Evolutionary conservation across 2,888 invertebrate species (phyloP).

Genomic region (Phymatocera aterrima): DNA sequence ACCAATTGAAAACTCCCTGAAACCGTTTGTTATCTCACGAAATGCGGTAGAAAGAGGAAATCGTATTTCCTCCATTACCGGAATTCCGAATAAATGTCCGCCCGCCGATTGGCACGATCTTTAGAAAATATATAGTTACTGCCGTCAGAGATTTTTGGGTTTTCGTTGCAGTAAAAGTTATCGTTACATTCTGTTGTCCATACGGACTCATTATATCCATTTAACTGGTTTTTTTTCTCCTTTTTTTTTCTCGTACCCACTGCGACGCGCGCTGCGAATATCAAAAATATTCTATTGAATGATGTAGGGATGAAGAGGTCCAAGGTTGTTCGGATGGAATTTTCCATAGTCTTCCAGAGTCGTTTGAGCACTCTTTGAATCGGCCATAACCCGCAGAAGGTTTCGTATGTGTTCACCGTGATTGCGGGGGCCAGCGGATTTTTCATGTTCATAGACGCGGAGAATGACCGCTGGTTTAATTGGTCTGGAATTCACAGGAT

Average conservation of each 20-base stretch:
- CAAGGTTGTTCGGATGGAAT: neutral
- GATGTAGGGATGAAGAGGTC: neutral
- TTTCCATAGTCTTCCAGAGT: neutral
- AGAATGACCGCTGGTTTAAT: neutral
- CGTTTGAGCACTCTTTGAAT: neutral
- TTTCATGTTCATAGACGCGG: neutral
- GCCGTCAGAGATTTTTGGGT: no score
- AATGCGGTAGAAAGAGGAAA: no score
- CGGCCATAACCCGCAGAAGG: neutral
- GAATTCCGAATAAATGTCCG: no score
- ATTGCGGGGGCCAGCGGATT: neutral
- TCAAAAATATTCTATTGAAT: constrained; percentile 9
- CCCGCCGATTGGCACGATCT: no score
- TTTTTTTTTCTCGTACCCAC: neutral
- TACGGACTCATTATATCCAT: no score
- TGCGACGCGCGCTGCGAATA: neutral
- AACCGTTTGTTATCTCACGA: no score
- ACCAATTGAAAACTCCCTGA: neutral
- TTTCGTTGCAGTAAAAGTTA: no score
- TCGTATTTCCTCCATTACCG: no score
- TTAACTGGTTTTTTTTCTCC: neutral
- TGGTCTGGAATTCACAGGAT: neutral
- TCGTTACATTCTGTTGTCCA: no score
- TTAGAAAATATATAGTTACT: no score
- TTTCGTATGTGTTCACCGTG: neutral